A percentile compares a stretch with the other conserved stretches of the same genome.
Evolutionary conservation across 2,113 vertebrate species (phyloP).

Genomic region (Globicephala melas): DNA sequence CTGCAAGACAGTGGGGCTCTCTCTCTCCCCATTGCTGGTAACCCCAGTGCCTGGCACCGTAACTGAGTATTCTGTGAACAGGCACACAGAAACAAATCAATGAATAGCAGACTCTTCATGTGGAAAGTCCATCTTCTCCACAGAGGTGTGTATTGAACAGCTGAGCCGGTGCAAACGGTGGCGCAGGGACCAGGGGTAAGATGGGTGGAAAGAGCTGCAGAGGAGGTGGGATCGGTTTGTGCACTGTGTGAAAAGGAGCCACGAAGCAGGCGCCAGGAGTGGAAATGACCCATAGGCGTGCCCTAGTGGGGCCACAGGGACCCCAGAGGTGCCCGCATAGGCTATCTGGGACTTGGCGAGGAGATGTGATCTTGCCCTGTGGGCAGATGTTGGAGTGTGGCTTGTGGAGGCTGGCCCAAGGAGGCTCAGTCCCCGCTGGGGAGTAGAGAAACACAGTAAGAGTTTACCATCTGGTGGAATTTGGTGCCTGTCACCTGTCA

Average conservation of each 20-base stretch:
- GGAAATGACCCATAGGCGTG: too few relatives aligned
- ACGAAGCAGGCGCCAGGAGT: fast-evolving
- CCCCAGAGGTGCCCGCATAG: neutral
- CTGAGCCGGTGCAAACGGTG: too few relatives aligned
- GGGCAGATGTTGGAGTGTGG: fast-evolving
- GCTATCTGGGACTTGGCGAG: too few relatives aligned
- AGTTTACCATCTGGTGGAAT: neutral
- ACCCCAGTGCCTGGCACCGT: neutral
- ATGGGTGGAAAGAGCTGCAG: neutral
- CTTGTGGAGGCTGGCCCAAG: too few relatives aligned
- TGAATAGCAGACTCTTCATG: neutral
- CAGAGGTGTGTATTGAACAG: neutral
- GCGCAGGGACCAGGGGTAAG: neutral
- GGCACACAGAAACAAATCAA: neutral
- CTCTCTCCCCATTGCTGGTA: neutral
- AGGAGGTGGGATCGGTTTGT: fast-evolving
- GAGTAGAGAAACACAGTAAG: neutral
- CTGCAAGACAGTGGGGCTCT: too few relatives aligned
- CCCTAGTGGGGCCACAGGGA: neutral
- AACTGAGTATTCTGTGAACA: neutral
- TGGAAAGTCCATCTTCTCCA: neutral
- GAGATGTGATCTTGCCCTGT: neutral
- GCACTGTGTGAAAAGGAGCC: neutral
- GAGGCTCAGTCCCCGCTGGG: neutral
- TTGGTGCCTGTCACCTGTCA: fast-evolving